Evolutionary conservation across 2,113 vertebrate genomes (phyloP).

Genomic region (Periophthalmus modestus): DNA sequence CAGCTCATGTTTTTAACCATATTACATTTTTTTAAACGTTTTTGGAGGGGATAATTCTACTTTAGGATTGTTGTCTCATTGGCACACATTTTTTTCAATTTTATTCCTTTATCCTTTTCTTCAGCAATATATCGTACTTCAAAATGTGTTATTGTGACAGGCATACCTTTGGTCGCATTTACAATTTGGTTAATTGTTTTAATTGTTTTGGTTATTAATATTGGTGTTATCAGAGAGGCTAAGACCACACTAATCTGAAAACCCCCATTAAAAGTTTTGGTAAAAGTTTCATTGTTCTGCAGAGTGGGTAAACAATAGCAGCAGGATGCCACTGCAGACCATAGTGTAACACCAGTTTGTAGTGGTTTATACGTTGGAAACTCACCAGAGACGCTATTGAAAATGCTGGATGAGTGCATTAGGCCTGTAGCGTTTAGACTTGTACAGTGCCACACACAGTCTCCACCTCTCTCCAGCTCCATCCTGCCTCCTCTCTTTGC

Average conservation of each 20-base stretch:
- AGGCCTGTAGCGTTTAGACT: constrained; percentile 29
- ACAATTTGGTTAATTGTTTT: too few relatives aligned
- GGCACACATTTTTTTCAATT: too few relatives aligned
- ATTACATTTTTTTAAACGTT: too few relatives aligned
- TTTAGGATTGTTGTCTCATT: too few relatives aligned
- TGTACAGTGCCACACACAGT: constrained; percentile 23
- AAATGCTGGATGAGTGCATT: constrained; percentile 51
- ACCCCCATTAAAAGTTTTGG: constrained; percentile 9
- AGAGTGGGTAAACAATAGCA: constrained; percentile 24
- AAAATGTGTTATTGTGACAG: too few relatives aligned
- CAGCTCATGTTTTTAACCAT: too few relatives aligned
- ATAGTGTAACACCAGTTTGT: constrained; percentile 20
- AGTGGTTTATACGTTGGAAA: constrained; percentile 21
- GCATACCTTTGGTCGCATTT: too few relatives aligned
- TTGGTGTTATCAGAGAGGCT: background rate
- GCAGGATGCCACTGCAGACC: constrained; percentile 26
- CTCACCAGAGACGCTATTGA: constrained; percentile 32
- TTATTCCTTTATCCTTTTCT: too few relatives aligned
- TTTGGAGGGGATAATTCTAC: too few relatives aligned
- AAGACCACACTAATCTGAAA: background rate
- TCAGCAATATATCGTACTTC: too few relatives aligned
- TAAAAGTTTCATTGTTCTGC: constrained; percentile 34
- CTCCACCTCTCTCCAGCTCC: constrained; percentile 26
- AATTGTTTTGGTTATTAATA: too few relatives aligned
- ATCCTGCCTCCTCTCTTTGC: constrained; percentile 1